Evolutionary conservation across 1,140 invertebrate genomes (phyloP), one percentile per base, ranked within the genome.

Genomic region (Drosophila busckii): DNA sequence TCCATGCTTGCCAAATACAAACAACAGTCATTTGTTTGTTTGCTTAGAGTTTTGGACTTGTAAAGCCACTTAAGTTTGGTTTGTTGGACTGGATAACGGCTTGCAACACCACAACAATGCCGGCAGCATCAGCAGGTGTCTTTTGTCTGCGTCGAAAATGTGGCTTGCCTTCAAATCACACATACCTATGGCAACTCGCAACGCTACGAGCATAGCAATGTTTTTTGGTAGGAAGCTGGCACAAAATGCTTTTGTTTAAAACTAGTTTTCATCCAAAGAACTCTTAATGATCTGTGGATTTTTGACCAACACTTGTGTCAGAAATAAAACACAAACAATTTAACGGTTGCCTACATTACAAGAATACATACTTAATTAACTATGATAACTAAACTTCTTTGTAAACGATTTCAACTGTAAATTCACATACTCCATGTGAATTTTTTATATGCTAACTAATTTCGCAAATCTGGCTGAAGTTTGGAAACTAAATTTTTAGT

Each of bases 221-320:
- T 49, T 45, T 32, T 31, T 46, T 52, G 44, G 34, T 58, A 70
- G 71, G 66, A 76, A 73, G 75, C 68, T 44, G 66, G 55, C 42
- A 35, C 52, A 70, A 45, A 50, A 16, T 56, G 58, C 53, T 41
- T 59, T 80, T 80, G 63, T 71, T 28, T 64, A 80, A n/a, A 80
- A 80, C 73, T 73, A 80, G 73, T 80, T 80, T 78, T 63, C 7
- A 12, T 48, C 34, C 34, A 29, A 26, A 64, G 58, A 63, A 61
- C 64, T 55, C 63, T 31, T 59, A 61, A 60, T 64, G 73, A 78
- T 78, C 67, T 80, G 60, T 80, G 75, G 59, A 82, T 69, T 80
- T n/a, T n/a, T 82, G 56, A 80, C 82, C 73, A 78, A 73, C n/a
- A 60, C 22, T 23, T 10, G 15, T 26, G 16, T 15, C 16, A 42